A percentile compares a stretch with the other conserved stretches of the same genome.
These are phyloP conservation scores for Falco cherrug DNA, from an alignment of 2,797 vertebrate genomes.

Conservation along the genomic window DNA sequence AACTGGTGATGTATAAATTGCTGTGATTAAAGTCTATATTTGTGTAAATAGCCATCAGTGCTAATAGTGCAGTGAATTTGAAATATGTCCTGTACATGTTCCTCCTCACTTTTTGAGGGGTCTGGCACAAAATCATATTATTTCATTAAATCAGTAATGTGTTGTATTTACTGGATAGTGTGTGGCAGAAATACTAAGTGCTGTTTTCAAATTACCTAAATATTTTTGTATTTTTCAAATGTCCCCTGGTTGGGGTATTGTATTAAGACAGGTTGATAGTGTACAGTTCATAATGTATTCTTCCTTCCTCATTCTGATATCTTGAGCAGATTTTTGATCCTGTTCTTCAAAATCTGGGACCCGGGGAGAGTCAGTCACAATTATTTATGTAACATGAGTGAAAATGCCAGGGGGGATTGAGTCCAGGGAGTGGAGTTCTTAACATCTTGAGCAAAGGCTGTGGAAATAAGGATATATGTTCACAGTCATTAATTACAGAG, in stretches of 20 bases:
- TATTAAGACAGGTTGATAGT: not conserved
- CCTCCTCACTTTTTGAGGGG: not conserved
- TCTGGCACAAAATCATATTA: not conserved
- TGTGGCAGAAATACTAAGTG: not conserved
- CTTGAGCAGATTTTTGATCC: not conserved
- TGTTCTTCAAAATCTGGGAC: not conserved
- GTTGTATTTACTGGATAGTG: not conserved
- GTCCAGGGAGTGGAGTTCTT: not conserved
- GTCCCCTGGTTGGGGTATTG: not conserved
- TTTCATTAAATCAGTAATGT: not conserved
- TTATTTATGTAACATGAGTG: not conserved
- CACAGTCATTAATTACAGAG: constrained; percentile 24
- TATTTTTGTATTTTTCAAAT: not conserved
- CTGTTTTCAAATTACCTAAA: not conserved
- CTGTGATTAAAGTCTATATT: not conserved
- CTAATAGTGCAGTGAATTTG: not conserved
- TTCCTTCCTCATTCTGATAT: not conserved
- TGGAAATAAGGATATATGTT: not conserved
- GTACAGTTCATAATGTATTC: not conserved
- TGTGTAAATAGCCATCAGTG: not conserved
- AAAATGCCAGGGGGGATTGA: not conserved
- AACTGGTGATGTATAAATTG: not conserved
- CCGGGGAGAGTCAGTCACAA: not conserved
- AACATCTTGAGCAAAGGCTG: constrained; percentile 7
- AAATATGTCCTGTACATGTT: not conserved